Base-by-base conservation (phyloP, 2,113 vertebrate species). In the Corydoras maculifer region DNA sequence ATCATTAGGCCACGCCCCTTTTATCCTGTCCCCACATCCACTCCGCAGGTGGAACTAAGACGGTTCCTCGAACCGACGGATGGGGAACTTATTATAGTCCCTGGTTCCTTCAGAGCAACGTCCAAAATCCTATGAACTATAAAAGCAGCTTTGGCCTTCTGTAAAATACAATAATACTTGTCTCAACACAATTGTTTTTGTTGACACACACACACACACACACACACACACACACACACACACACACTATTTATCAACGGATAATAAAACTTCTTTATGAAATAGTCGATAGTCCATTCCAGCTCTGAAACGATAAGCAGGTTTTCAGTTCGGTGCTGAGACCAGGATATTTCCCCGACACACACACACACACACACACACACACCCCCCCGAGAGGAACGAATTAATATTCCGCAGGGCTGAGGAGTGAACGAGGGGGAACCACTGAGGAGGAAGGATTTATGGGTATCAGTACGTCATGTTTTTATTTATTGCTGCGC, bases 271-370 rank as follows among this genome's bases (percentile, higher is more conserved):
- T 80, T 84, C 84, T 82, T 87, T 84, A 88, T 88, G 79, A 76
- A 86, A 67, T 80, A 84, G 88, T 79, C 85, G 66, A 88, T 89
- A 86, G 35, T 83, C 73, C 70, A 77, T 55, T 82, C 87, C 77
- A 69, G 70, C 3, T 0, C 76, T 53, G 6, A 75, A 83, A 78
- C 48, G 61, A 57, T 58, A 74, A 5, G 62, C 4, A 54, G 69
- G 68, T 72, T 78, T 83, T 55, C 73, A 30, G 58, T 54, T 13
- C 7, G 6, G 4, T 51, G 67, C 68, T 62, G 30, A 9, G 0
- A 77, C 75, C 74, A 79, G 73, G 31, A 62, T 8, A 43, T 10
- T 32, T 62, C 60, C 31, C 12, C 29, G 29, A 32, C 14, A 29
- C 60, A 32, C 10, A 32, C 60, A 35, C 60, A 35, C 60, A 13